Percentiles rank a stretch among this genome's conserved stretches.
These are phyloP conservation scores for Rutpela maculata DNA, from an alignment of 2,888 invertebrate species.

Conservation along the genomic window DNA sequence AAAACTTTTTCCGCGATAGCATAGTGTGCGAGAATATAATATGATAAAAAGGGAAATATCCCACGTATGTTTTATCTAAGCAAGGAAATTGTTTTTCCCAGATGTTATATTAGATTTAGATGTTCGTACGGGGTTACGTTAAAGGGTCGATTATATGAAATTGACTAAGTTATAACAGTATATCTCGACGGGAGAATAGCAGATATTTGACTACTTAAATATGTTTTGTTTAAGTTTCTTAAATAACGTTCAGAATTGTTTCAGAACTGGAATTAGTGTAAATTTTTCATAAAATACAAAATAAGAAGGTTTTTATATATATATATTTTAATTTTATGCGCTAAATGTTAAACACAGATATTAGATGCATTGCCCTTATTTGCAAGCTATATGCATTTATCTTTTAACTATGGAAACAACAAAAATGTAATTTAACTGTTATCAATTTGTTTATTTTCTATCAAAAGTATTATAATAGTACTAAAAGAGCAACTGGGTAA, in stretches of 20 bases:
- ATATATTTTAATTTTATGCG: no score
- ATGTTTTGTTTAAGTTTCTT: neutral
- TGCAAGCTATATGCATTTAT: no score
- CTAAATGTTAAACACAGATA: no score
- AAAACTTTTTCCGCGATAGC: conserved; percentile 15
- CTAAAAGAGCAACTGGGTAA: no score
- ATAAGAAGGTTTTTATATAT: neutral
- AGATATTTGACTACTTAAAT: conserved; percentile 25
- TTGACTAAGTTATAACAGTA: conserved; percentile 11
- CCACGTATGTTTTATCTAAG: conserved; percentile 22
- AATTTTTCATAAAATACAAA: neutral
- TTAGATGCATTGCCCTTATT: no score
- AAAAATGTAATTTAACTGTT: no score
- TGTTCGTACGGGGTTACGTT: conserved; percentile 23
- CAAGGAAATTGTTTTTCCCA: conserved; percentile 34
- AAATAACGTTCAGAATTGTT: conserved; percentile 1
- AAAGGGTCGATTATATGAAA: conserved; percentile 27
- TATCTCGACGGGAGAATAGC: neutral
- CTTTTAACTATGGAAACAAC: no score
- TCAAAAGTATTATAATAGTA: no score
- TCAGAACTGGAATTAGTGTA: neutral
- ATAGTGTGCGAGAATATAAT: conserved; percentile 2
- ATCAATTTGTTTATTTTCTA: no score
- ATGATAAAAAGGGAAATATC: conserved; percentile 20
- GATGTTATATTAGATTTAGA: conserved; percentile 39